Percentiles rank a stretch among this genome's conserved stretches.
Evolutionary conservation across 2,888 invertebrate species (phyloP).

Genomic region (Eupelmus urozonus): DNA sequence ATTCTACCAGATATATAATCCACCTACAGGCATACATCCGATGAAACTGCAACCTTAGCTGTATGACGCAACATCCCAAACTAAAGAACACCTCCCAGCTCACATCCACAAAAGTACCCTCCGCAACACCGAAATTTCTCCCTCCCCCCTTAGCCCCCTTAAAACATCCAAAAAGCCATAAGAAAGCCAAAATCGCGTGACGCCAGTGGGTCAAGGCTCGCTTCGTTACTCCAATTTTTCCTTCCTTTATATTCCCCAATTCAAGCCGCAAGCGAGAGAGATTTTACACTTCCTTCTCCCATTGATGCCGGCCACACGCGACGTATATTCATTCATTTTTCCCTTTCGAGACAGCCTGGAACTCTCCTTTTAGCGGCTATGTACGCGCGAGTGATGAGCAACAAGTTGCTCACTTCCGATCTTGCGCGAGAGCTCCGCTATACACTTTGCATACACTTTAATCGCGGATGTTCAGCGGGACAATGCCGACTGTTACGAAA

Average conservation of each 20-base stretch:
- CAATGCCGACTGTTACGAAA: too few species aligned
- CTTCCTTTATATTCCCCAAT: not conserved
- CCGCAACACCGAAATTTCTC: too few species aligned
- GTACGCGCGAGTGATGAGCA: not conserved
- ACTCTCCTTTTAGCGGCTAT: too few species aligned
- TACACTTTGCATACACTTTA: slow-evolving; percentile 5
- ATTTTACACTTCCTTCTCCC: slow-evolving; percentile 65
- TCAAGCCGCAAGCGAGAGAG: slow-evolving; percentile 52
- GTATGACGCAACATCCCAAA: too few species aligned
- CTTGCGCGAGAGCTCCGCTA: not conserved
- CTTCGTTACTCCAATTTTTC: not conserved
- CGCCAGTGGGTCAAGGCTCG: not conserved
- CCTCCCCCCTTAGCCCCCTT: too few species aligned
- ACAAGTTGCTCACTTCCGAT: slow-evolving; percentile 30
- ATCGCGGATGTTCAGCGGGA: not conserved
- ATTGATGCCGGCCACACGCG: slow-evolving; percentile 27
- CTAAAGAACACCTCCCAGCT: too few species aligned
- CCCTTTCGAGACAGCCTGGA: too few species aligned
- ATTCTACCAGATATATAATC: too few species aligned
- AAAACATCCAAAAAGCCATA: too few species aligned
- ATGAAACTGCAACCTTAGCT: too few species aligned
- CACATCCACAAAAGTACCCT: too few species aligned
- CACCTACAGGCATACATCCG: too few species aligned
- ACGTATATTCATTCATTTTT: slow-evolving; percentile 7
- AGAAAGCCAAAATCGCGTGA: not conserved